Evolutionary conservation across 2,888 invertebrate genomes (phyloP).

Genomic region (Idaea aversata): DNA sequence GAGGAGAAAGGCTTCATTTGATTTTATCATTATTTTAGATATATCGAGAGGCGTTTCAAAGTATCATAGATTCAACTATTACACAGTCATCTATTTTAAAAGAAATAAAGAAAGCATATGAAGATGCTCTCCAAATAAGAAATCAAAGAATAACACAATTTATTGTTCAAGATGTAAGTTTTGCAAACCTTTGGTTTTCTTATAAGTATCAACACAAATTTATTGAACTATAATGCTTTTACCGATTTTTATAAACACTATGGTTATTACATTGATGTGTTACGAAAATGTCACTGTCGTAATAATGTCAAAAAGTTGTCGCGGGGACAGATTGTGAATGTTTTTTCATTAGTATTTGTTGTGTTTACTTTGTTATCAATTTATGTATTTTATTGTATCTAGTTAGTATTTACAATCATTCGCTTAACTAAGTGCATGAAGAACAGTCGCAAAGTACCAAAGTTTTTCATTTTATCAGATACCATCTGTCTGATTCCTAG

Average conservation of each 20-base stretch:
- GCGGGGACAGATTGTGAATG: neutral
- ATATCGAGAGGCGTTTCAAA: constrained; percentile 58
- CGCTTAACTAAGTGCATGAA: neutral
- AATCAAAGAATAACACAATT: constrained; percentile 63
- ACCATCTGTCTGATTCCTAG: too few species aligned
- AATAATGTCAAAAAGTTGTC: neutral
- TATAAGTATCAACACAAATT: too few species aligned
- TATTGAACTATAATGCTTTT: neutral
- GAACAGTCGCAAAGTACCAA: neutral
- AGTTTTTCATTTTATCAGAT: neutral
- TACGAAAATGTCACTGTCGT: neutral
- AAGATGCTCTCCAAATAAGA: constrained; percentile 56
- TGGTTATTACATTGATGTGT: too few species aligned
- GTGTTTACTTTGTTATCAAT: neutral
- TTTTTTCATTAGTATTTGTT: neutral
- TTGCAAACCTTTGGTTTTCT: neutral
- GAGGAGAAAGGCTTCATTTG: neutral
- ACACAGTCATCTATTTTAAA: constrained; percentile 58
- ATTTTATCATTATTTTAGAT: constrained; percentile 44
- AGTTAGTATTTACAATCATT: neutral
- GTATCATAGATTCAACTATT: constrained; percentile 51
- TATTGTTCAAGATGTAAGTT: constrained; percentile 66
- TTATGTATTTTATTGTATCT: neutral
- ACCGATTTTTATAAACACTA: too few species aligned
- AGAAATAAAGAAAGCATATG: constrained; percentile 65